Conservation (phyloP, 2,113 vertebrate genomes). For the Ia io region DNA sequence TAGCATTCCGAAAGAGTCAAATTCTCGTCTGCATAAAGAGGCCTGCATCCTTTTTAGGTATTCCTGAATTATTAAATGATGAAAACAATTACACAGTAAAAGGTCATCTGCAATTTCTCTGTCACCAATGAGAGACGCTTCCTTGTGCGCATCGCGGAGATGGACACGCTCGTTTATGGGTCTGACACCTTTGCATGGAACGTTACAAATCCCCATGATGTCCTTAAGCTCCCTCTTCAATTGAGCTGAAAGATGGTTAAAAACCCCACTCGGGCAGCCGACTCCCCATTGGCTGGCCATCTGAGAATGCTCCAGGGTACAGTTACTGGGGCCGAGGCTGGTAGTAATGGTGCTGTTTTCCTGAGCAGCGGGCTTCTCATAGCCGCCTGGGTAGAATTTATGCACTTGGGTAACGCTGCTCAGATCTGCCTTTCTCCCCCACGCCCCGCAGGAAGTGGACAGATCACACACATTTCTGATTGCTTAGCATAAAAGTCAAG, state of each 20-base stretch:
- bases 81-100: constrained; percentile 68
- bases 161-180: constrained; percentile 58
- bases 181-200: constrained; percentile 61
- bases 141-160: not conserved
- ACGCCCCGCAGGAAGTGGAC: not conserved
- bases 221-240: constrained; percentile 59
- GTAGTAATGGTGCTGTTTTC: not conserved
- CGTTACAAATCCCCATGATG: constrained; percentile 67
- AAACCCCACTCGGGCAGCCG: not conserved
- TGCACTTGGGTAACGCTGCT: not conserved
- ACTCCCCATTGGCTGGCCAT: constrained; percentile 30
- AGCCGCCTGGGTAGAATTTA: constrained; percentile 38
- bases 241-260: constrained; percentile 68
- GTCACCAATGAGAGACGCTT: constrained; percentile 2
- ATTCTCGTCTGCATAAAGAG: constrained; percentile 26
- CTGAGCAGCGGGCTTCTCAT: constrained; percentile 41
- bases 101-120: constrained; percentile 65
- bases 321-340: constrained; percentile 1
- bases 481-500: constrained; percentile 14
- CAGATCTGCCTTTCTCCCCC: not conserved
- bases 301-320: constrained; percentile 48
- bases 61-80: constrained; percentile 65
- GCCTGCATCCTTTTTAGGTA: constrained; percentile 23
- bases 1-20: not conserved
- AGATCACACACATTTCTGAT: not conserved